These are phyloP conservation scores for Apodemus speciosus DNA, from an alignment of 2,113 vertebrate genomes.

Conservation along the genomic window DNA sequence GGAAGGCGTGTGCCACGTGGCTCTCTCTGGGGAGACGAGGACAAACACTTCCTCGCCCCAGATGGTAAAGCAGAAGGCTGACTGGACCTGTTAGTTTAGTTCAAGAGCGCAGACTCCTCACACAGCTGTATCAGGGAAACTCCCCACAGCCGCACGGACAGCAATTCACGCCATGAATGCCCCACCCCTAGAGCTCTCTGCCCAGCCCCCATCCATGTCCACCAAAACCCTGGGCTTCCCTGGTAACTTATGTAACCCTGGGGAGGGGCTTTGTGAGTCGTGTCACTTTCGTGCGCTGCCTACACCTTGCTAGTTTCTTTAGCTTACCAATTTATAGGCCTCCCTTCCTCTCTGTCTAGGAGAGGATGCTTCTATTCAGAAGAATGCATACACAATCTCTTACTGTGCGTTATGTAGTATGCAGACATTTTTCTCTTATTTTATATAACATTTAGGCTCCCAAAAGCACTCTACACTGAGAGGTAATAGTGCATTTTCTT, in stretches of 20 bases:
- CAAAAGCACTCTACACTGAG: not conserved
- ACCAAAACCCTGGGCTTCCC: not conserved
- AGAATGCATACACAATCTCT: not conserved
- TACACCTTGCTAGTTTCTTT: not conserved
- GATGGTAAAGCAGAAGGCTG: not conserved
- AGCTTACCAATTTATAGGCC: not conserved
- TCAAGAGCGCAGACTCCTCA: not conserved
- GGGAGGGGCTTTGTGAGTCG: not conserved
- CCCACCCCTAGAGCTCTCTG: not conserved
- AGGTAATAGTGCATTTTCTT: not conserved
- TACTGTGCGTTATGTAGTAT: not conserved
- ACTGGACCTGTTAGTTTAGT: not conserved
- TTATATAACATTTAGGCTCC: not conserved
- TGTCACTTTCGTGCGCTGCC: not conserved
- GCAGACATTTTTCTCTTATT: not conserved
- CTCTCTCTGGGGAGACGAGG: not conserved
- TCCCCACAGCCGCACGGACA: too few relatives aligned
- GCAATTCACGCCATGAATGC: not conserved
- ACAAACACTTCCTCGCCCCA: not conserved
- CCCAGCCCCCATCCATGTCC: not conserved
- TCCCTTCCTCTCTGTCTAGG: not conserved
- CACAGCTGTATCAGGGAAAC: not conserved
- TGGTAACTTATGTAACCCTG: not conserved
- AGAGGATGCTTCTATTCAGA: not conserved
- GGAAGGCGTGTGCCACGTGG: not conserved